A percentile compares a stretch with the other conserved stretches of the same genome.
Evolutionary conservation across 2,797 vertebrate species (phyloP).

Genomic region (Aplochiton taeniatus): DNA sequence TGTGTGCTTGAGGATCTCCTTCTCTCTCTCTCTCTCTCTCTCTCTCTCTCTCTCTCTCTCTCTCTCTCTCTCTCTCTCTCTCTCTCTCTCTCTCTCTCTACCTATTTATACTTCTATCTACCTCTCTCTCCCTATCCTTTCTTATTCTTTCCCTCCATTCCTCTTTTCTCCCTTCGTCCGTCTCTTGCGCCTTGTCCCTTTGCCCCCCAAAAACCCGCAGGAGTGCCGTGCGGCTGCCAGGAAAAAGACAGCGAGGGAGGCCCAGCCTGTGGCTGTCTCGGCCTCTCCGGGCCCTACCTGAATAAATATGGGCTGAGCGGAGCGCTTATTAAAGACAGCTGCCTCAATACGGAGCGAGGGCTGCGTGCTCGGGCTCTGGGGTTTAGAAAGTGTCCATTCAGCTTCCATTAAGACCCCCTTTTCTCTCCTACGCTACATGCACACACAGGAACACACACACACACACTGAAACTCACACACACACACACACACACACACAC

Average conservation of each 20-base stretch:
- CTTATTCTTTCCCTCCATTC: slow-evolving; percentile 22
- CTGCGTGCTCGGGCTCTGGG: slow-evolving; percentile 56
- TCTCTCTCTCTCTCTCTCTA: background rate
- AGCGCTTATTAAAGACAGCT: slow-evolving; percentile 80
- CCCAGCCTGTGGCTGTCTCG: slow-evolving; percentile 42
- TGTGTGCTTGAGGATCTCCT: slow-evolving; percentile 34
- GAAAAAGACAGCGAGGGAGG: slow-evolving; percentile 55
- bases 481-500: no score
- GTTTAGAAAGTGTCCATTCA: slow-evolving; percentile 62
- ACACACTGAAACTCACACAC: background rate
- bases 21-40: background rate
- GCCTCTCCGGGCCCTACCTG: slow-evolving; percentile 68
- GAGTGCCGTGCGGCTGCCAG: slow-evolving; percentile 65
- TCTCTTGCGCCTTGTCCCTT: slow-evolving; percentile 67
- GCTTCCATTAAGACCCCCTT: slow-evolving; percentile 36
- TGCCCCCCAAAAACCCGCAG: slow-evolving; percentile 67
- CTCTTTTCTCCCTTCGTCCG: slow-evolving; percentile 20
- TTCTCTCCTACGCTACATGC: slow-evolving; percentile 5
- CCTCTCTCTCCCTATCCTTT: background rate
- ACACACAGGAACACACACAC: background rate
- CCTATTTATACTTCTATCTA: slow-evolving; percentile 30
- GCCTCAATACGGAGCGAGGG: slow-evolving; percentile 64
- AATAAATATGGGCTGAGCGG: slow-evolving; percentile 76
- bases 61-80: slow-evolving; percentile 39
- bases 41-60: slow-evolving; percentile 20